Evolutionary conservation across 2,888 invertebrate species (phyloP), one percentile per base, ranked within the genome.

Genomic region (Drosophila formosana): DNA sequence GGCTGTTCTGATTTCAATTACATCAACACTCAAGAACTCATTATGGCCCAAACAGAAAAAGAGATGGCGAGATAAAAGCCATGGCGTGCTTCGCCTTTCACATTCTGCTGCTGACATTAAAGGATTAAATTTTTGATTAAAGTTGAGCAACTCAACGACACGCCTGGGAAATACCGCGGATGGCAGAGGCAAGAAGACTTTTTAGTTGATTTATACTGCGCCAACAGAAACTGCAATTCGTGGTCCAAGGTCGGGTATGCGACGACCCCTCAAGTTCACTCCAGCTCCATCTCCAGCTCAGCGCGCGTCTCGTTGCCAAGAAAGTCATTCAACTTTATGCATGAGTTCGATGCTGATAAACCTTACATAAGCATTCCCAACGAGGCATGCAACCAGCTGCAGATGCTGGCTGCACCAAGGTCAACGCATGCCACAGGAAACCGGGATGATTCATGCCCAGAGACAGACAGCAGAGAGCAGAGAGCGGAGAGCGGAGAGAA

Each of bases 311-410:
- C 18, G 32, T 26, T 11, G 65, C 30, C 57, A 55, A 46, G 28
- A 61, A 50, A 77, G 83, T 84, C 88, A 85, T 85, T 84, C 86
- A 84, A 88, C 83, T 82, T 72, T 39, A 66, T 50, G 62, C 49
- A 28, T 51, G 58, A 49, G 28, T 8, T 55, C 41, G 46, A 28
- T 37, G 47, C 49, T 25, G 60, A 55, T 72, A 41, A 41, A 52
- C 63, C 63, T 84, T 82, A 75, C 82, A 82, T 73, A 88, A 84
- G 81, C 78, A 71, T 80, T 69, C 50, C 62, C 41, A 46, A 63
- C 26, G 82, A 66, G 56, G 88, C 85, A 74, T 82, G 85, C 82
- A 66, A 68, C 78, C 37, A 45, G 53, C 50, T 46, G 34, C 26
- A 32, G 62, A 39, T 53, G 61, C 52, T 66, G 66, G 47, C 32